Conservation (phyloP, 2,113 vertebrate species). For the Buteo buteo region DNA sequence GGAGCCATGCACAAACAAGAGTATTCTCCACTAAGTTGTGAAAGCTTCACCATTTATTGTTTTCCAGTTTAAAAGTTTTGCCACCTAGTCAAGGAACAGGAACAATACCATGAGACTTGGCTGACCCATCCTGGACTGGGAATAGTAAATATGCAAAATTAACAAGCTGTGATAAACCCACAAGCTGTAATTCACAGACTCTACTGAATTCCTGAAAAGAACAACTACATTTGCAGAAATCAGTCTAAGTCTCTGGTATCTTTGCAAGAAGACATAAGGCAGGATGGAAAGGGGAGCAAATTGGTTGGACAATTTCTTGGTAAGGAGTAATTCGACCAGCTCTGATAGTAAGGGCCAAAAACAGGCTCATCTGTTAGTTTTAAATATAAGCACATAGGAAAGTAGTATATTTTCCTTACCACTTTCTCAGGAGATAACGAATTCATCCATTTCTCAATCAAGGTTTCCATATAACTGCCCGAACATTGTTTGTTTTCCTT, state of each 20-base stretch:
- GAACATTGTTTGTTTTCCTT: constrained; percentile 94
- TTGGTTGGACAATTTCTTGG: neutral
- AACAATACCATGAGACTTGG: neutral
- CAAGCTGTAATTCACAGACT: neutral
- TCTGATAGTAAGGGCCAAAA: neutral
- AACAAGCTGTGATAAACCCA: neutral
- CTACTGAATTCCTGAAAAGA: neutral
- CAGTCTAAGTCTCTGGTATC: neutral
- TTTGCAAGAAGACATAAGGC: neutral
- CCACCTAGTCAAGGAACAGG: neutral
- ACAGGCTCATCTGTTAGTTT: neutral
- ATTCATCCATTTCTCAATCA: constrained; percentile 99
- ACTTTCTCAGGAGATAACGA: constrained; percentile 97
- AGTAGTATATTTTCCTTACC: constrained; percentile 73
- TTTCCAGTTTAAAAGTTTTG: neutral
- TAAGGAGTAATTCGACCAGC: neutral
- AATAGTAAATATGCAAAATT: neutral
- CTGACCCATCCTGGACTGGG: neutral
- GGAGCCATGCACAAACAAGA: neutral
- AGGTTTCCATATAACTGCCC: constrained; percentile 94
- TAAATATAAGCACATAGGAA: neutral
- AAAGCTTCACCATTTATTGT: neutral
- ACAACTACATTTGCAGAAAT: neutral
- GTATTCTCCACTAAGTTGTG: neutral
- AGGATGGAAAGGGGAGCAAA: neutral